Evolutionary conservation across 1,140 invertebrate species (phyloP).

Genomic region (Drosophila burlai): DNA sequence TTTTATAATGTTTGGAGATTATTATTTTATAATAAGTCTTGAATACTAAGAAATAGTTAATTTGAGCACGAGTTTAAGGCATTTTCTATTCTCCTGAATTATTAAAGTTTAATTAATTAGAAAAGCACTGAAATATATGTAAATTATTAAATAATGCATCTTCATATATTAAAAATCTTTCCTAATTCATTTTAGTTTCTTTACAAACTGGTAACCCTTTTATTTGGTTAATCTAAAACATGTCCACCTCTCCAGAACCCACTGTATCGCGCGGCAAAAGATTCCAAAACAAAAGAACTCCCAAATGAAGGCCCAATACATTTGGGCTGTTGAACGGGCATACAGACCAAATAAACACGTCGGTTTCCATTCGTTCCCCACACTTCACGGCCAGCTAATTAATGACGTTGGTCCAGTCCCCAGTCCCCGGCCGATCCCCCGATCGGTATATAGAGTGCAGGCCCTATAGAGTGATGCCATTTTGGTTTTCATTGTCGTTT

Average conservation of each 20-base stretch:
- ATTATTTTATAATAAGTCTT: no score
- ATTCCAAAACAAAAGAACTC: constrained; percentile 64
- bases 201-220: background rate
- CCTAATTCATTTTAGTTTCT: no score
- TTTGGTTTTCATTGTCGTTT: constrained; percentile 62
- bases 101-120: no score
- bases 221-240: background rate
- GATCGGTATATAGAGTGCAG: constrained; percentile 44
- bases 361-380: constrained; percentile 73
- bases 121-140: no score
- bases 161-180: no score
- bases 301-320: constrained; percentile 72
- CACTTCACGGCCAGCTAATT: constrained; percentile 76
- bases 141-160: no score
- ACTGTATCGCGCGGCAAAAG: constrained; percentile 58
- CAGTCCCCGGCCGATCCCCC: background rate
- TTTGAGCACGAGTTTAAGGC: no score
- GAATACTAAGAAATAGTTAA: no score
- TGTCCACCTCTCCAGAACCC: background rate
- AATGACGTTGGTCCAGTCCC: constrained; percentile 71
- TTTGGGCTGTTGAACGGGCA: constrained; percentile 58
- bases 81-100: no score
- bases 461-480: constrained; percentile 70
- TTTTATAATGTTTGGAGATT: no score
- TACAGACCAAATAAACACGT: constrained; percentile 76